Conservation (phyloP, 1,140 invertebrate genomes). For the Neodiprion lecontei region DNA sequence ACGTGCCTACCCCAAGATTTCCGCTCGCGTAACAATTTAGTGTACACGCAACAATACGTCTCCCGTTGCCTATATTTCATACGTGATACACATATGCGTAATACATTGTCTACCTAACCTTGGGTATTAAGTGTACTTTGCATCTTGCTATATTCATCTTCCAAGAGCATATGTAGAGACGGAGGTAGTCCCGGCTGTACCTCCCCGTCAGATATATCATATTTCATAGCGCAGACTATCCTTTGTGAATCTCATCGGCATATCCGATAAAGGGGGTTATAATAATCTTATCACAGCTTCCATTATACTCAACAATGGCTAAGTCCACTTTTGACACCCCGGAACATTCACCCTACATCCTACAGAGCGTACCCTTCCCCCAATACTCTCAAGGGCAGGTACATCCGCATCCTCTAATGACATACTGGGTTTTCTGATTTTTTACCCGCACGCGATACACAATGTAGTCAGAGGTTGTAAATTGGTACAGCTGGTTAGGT, state of each 20-base stretch:
- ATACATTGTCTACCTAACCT: too few relatives aligned
- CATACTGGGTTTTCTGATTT: too few relatives aligned
- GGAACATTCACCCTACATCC: background rate
- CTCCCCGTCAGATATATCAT: background rate
- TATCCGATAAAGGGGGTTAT: background rate
- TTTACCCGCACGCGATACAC: too few relatives aligned
- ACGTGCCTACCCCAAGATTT: background rate
- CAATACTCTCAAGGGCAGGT: too few relatives aligned
- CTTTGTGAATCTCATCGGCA: background rate
- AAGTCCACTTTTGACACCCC: background rate
- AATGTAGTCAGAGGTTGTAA: too few relatives aligned
- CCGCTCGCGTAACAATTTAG: background rate
- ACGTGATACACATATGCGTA: too few relatives aligned
- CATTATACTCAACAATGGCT: background rate
- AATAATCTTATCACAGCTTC: background rate
- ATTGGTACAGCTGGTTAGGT: too few relatives aligned
- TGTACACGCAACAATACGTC: too few relatives aligned
- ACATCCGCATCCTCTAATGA: too few relatives aligned
- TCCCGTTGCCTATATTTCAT: too few relatives aligned
- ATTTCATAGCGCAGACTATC: background rate
- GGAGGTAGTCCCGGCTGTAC: background rate
- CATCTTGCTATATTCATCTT: background rate
- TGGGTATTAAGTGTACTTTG: background rate
- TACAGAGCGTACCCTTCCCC: too few relatives aligned
- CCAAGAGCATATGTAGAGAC: background rate